Evolutionary conservation across 2,113 vertebrate genomes (phyloP), one percentile per base, ranked within the genome.

Genomic region (Talpa occidentalis): DNA sequence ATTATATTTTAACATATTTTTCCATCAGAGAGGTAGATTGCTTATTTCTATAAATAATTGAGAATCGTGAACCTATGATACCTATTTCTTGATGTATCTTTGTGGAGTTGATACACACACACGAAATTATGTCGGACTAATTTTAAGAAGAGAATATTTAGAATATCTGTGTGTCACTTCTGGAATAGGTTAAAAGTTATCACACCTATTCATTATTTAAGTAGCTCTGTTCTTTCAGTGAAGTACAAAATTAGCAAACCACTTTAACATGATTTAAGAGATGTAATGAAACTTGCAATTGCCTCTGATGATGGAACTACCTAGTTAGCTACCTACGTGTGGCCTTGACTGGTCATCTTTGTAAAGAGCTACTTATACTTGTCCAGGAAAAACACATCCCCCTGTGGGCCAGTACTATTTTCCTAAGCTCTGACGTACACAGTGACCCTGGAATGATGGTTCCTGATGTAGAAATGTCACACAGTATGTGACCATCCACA

Each of bases 211-310:
- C 69, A 64, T 94, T 94, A 93, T 96, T 95, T 78, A 88, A 88
- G 79, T 88, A 88, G 67, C 77, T 64, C 52, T 76, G 91, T 73
- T 69, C 72, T 91, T 88, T 94, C 79, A 47, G 81, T 82, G 85
- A 94, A 85, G 40, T 76, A 56, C 64, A 88, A 37, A 81, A 81
- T 92, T 92, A 95, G 64, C 72, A 94, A 66, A 92, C 62, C 85
- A 70, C 44, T 93, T 95, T 96, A 94, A 88, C 69, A 26, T 66
- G 78, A 76, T 94, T 94, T 91, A 67, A 95, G 88, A 78, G 94
- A 78, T 19, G 30, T 85, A 94, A 92, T 78, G 73, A 78, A 79
- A 89, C 92, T 94, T 81, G 32, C 49, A 44, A 5, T 85, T 76
- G 76, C 74, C 60, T 94, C 62, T 67, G 81, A 96, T 95, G 92